phyloP scores from a whole-genome alignment of 2,888 invertebrate genomes.

The Acholoe squamosa region DNA sequence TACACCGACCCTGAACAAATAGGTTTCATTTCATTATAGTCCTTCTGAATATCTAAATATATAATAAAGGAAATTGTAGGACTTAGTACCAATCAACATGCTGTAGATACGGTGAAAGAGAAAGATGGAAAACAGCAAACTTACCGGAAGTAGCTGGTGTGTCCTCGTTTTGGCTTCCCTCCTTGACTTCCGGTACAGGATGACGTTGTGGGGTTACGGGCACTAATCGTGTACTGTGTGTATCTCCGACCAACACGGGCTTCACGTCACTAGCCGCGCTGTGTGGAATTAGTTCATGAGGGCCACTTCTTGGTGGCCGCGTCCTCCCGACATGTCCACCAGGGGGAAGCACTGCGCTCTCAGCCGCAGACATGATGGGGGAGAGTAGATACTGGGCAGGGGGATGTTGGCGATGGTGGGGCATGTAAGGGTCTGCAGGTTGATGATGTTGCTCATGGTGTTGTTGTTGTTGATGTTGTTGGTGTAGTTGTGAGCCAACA shows the following conservation, averaged over 20 bases:
- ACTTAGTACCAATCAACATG: no score
- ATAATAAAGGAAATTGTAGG: no score
- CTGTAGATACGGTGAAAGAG: no score
- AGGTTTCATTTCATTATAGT: no score
- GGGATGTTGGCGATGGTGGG: neutral
- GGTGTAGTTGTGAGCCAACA: neutral
- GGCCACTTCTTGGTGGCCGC: no score
- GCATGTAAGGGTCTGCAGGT: no score
- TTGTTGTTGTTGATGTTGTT: neutral
- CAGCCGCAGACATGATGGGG: neutral
- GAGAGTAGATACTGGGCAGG: neutral
- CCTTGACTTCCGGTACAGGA: constrained; percentile 28
- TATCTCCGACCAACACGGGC: constrained; percentile 18
- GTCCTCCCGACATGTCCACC: neutral
- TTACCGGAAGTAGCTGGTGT: constrained; percentile 30
- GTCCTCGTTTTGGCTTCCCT: constrained; percentile 34
- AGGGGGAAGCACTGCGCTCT: neutral
- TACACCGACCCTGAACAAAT: no score
- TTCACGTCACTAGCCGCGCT: neutral
- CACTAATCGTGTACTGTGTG: neutral
- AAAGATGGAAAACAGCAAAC: no score
- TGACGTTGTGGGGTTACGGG: constrained; percentile 1
- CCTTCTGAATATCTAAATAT: no score
- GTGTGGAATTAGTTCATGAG: neutral
- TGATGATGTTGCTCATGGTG: no score